Base-by-base conservation (phyloP, 2,797 vertebrate species). In the Philypnodon macrostomus region DNA sequence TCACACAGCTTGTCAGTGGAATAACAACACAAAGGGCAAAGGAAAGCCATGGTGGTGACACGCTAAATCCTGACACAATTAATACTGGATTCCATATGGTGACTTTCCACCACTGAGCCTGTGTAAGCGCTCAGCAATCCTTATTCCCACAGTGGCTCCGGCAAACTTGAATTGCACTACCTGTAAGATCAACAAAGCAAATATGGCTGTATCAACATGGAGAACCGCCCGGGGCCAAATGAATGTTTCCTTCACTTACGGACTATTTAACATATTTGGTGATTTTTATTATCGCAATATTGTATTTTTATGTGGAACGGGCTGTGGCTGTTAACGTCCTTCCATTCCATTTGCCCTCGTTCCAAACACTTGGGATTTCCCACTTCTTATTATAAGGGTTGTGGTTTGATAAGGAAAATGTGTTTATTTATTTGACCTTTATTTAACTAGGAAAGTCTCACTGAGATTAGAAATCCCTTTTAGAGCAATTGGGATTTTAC, bases 51-150 rank as follows among this genome's bases (percentile, higher is more conserved):
- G 57, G 40, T 37, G 56, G 70, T 82, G 80, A 82, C 75, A 77
- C 44, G 39, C 59, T 72, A 77, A 79, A 80, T 86, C 83, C 79
- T 70, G 52, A 49, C 72, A 73, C 67, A 83, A 81, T 75, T 77
- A 77, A 74, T 82, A 76, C 60, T 53, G 58, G 53, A 63, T 80
- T 88, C 70, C 69, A 77, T 63, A 67, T 68, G 67, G 60, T 10
- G 62, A 59, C 36, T 53, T 50, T 50, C 47, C 52, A 56, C 34
- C 47, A 48, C 40, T 26, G 44, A 40, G 12, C 24, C 46, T 56
- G 36, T 34, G 44, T 34, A 19, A 77, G 46, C 37, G 39, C 48
- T 47, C 36, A 50, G 19, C 19, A 23, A 11, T 14, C 0, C 39
- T 41, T 47, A 23, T 53, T 32, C 55, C 40, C 45, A 45, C 40